phyloP scores from a whole-genome alignment of 2,797 vertebrate species.

The Myioborus melanocephalus region DNA sequence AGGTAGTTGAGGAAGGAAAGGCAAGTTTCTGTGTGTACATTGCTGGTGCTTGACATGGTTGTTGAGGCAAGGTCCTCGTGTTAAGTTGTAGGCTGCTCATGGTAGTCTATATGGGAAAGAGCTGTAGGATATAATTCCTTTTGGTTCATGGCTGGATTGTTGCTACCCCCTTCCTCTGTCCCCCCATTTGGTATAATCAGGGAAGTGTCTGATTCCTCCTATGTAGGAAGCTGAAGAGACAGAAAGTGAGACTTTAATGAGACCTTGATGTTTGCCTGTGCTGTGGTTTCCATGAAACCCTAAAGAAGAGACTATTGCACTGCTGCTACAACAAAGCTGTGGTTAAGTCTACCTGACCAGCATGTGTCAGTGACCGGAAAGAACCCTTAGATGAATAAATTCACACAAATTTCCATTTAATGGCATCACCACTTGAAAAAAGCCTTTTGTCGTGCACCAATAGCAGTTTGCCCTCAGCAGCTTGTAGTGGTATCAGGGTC shows the following conservation, averaged over 20 bases:
- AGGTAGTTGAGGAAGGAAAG: constrained; percentile 1
- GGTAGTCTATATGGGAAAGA: background rate
- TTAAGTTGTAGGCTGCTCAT: background rate
- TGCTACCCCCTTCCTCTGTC: background rate
- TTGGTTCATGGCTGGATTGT: background rate
- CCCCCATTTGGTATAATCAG: background rate
- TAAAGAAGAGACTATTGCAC: background rate
- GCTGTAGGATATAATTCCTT: background rate
- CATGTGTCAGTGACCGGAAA: background rate
- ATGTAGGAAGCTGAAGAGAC: background rate
- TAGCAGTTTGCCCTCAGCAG: background rate
- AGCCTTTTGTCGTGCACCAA: background rate
- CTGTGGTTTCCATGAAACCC: background rate
- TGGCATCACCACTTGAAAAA: background rate
- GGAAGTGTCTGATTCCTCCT: background rate
- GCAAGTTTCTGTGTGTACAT: background rate
- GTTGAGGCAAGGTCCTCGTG: background rate
- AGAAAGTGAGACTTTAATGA: background rate
- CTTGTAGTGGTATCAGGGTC: too few relatives aligned
- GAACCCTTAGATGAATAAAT: background rate
- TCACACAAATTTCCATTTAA: background rate
- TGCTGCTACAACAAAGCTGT: background rate
- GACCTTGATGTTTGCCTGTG: background rate
- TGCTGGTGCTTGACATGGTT: background rate
- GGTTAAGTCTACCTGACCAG: background rate